Evolutionary conservation across 2,113 vertebrate genomes (phyloP), one percentile per base, ranked within the genome.

Genomic region (Nannospalax galili): DNA sequence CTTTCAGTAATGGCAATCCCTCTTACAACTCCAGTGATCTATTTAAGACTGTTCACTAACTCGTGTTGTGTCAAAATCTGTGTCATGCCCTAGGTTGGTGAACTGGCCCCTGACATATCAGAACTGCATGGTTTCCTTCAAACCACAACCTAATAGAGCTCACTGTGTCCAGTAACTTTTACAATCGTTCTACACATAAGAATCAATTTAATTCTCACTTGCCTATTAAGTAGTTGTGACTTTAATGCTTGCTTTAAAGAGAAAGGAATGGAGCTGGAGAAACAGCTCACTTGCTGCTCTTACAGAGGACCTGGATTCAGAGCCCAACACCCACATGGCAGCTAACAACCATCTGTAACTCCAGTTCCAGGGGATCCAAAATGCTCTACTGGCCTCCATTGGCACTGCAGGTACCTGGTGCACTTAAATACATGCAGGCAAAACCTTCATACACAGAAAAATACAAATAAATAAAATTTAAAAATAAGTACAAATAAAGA

Each of bases 211-310:
- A 77, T 75, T 42, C 42, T 91, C 19, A 70, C 28, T 56, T 30
- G 4, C 52, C 16, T 12, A 8, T 37, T 80, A 80, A 28, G 15
- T 22, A 94, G 40, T 26, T 80, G 65, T 20, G 30, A 85, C 72
- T 90, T 78, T 89, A 81, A 89, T 67, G 62, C 20, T 6, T 6
- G 3, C 28, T 90, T 81, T 91, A 80, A 93, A 88, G 37, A 77
- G 24, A 82, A 84, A 22, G 10, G 40, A 88, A 77, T 11, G 40
- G 65, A n/a, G n/a, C n/a, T n/a, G n/a, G n/a, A n/a, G n/a, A n/a
- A n/a, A n/a, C n/a, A n/a, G n/a, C n/a, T n/a, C n/a, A n/a, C n/a
- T n/a, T n/a, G n/a, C n/a, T n/a, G n/a, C n/a, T n/a, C n/a, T n/a
- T n/a, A n/a, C n/a, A n/a, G n/a, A n/a, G n/a, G n/a, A n/a, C n/a